phyloP scores from a whole-genome alignment of 2,113 vertebrate genomes.

The Hippoglossus stenolepis region DNA sequence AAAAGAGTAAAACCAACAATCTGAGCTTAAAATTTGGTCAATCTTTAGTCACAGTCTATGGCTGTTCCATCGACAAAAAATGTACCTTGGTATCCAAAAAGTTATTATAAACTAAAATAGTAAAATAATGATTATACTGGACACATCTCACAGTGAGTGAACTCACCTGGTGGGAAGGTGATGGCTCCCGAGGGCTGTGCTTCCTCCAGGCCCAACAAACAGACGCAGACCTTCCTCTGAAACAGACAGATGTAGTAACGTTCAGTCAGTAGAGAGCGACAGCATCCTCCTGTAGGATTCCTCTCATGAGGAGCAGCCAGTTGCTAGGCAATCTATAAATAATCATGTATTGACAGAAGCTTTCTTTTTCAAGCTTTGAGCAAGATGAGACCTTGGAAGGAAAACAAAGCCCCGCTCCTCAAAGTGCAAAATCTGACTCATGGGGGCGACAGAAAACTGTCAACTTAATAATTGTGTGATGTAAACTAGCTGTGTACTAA shows the following conservation, averaged over 20 bases:
- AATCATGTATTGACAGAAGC: constrained; percentile 69
- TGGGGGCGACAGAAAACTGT: constrained; percentile 2
- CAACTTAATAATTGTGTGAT: neutral
- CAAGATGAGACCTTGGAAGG: constrained; percentile 60
- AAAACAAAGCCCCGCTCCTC: constrained; percentile 34
- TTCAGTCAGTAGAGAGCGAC: constrained; percentile 23
- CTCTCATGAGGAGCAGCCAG: constrained; percentile 60
- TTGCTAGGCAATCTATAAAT: constrained; percentile 81
- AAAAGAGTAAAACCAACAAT: too few species aligned
- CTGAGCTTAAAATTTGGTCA: too few species aligned
- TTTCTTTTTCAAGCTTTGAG: constrained; percentile 58
- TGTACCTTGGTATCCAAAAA: too few species aligned
- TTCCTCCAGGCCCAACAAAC: constrained; percentile 96
- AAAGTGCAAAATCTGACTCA: constrained; percentile 31
- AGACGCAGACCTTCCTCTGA: constrained; percentile 96
- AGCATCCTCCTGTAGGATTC: constrained; percentile 39
- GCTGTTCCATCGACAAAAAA: too few species aligned
- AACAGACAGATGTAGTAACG: constrained; percentile 64
- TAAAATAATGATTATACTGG: too few species aligned
- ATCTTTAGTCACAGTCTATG: too few species aligned
- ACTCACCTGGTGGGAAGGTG: constrained; percentile 90
- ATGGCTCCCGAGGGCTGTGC: constrained; percentile 94
- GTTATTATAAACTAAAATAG: too few species aligned
- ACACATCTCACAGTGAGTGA: neutral
- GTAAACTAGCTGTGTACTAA: too few species aligned